These are phyloP conservation scores for Amphiprion percula DNA, from an alignment of 2,113 vertebrate genomes.

Conservation along the genomic window DNA sequence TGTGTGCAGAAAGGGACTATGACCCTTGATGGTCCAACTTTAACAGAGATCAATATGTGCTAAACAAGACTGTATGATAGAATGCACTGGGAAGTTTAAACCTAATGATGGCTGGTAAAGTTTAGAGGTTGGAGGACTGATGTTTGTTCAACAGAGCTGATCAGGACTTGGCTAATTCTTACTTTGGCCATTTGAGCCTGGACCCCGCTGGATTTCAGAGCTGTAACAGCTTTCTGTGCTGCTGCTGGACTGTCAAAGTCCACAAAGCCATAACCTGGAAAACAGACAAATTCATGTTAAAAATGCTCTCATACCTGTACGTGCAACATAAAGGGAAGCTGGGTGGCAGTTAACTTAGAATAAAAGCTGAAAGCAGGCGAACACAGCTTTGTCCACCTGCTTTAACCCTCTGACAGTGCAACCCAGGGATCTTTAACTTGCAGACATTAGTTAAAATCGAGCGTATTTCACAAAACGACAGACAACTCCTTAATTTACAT, in stretches of 20 bases:
- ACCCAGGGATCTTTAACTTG: too few species aligned
- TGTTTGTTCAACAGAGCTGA: neutral
- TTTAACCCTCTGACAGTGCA: too few species aligned
- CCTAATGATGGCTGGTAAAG: neutral
- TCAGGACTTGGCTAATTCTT: constrained; percentile 51
- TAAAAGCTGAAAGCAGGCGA: too few species aligned
- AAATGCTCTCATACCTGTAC: neutral
- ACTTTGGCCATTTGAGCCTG: constrained; percentile 98
- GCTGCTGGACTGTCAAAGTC: constrained; percentile 94
- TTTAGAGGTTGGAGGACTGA: too few species aligned
- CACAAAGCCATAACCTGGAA: constrained; percentile 92
- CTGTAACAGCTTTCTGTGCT: constrained; percentile 93
- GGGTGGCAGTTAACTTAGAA: neutral
- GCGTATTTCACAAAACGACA: neutral
- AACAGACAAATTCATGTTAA: constrained; percentile 25
- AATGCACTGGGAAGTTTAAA: neutral
- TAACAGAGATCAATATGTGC: constrained; percentile 23
- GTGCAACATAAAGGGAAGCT: neutral
- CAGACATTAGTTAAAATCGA: too few species aligned
- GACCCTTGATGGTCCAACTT: constrained; percentile 16
- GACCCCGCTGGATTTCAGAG: constrained; percentile 92
- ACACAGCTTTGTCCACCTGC: too few species aligned
- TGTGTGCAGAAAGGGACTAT: neutral
- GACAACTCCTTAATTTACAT: neutral
- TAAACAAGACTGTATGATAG: neutral